Evolutionary conservation across 2,797 vertebrate genomes (phyloP), one percentile per base, ranked within the genome.

Genomic region (Spinibarbus caldwelli): DNA sequence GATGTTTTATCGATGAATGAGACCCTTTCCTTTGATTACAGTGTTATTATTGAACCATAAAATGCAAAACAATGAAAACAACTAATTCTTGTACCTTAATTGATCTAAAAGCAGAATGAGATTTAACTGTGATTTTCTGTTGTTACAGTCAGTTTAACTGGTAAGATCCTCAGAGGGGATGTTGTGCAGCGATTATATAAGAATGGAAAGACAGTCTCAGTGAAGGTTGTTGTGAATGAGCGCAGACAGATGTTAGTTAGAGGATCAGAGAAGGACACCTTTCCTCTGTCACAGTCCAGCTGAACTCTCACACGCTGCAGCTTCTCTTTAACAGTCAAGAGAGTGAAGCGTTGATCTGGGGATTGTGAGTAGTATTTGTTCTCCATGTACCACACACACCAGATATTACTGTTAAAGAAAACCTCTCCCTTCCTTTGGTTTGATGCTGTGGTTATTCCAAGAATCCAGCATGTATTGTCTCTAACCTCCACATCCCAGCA

Each of bases 401-500:
- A 70, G 67, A 70, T 11, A 36, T 70, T n/a, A n/a, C 38, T 4
- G 0, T 43, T 0, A 29, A 59, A 80, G 12, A 78, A 82, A 29
- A 0, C 9, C 0, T 0, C 1, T 54, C 14, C 68, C 31, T 82
- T 87, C 70, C 73, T 75, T 21, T 43, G n/a, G 11, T 45, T 57
- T 54, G 73, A 79, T 34, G 82, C 79, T 72, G 31, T 26, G 2
- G 80, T 80, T 23, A 88, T 78, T 31, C 87, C 87, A 21, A 86
- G 8, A 31, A 0, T 3, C 87, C 84, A 88, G 57, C 0, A 0
- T 19, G 49, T 23, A 62, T 29, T 70, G 23, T 83, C 79, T 10
- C 52, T 36, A 38, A 88, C 80, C 45, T 82, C 75, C 8, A 83
- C 57, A 41, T 88, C 84, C 84, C 87, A 86, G 75, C 38, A 83